Conservation (phyloP, 2,888 invertebrate species). For the Agrochola macilenta region DNA sequence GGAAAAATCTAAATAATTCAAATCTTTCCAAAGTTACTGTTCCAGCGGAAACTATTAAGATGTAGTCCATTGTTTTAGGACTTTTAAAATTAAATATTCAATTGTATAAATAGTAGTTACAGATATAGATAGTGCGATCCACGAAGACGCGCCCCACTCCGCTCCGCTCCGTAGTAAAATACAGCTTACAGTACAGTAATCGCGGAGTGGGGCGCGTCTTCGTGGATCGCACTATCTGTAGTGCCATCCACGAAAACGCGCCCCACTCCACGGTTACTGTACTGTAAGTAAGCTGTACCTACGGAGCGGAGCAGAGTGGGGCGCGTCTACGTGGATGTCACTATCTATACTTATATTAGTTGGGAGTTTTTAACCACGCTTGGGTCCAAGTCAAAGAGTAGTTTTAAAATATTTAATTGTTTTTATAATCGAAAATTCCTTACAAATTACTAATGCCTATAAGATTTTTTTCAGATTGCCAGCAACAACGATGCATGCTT, state of each 20-base stretch:
- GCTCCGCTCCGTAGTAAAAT: too few relatives aligned
- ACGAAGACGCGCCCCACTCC: too few relatives aligned
- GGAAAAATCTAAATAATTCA: too few relatives aligned
- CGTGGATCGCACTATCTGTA: too few relatives aligned
- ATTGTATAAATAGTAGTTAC: background rate
- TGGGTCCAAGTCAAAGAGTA: background rate
- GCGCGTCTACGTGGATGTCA: too few relatives aligned
- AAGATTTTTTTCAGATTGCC: conserved; percentile 73
- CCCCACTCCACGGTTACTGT: too few relatives aligned
- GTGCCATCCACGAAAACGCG: too few relatives aligned
- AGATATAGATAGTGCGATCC: too few relatives aligned
- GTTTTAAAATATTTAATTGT: background rate
- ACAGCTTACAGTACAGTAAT: too few relatives aligned
- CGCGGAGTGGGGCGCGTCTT: too few relatives aligned
- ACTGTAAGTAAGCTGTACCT: too few relatives aligned
- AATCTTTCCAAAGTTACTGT: background rate
- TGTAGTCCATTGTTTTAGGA: background rate
- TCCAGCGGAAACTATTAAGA: background rate
- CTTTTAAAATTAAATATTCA: background rate
- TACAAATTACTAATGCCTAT: conserved; percentile 24
- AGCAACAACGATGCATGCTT: conserved; percentile 71
- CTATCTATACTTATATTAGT: background rate
- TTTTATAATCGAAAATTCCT: background rate
- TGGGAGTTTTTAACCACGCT: background rate
- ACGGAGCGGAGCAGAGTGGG: too few relatives aligned